Evolutionary conservation across 1,140 invertebrate species (phyloP), one percentile per base, ranked within the genome.

Genomic region (Leptopilina clavipes): DNA sequence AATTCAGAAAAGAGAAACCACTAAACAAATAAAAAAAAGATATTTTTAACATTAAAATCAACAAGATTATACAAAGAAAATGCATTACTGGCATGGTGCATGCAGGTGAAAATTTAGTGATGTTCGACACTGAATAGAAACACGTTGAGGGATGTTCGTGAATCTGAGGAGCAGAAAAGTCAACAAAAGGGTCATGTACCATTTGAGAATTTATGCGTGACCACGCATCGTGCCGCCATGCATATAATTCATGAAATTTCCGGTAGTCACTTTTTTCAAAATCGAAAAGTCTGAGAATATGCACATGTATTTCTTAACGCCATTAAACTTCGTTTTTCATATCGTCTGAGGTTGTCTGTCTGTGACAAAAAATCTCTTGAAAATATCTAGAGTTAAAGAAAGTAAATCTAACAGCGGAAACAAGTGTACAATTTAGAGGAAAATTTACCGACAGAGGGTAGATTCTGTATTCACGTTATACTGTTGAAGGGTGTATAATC

Each of bases 121-220:
- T 52, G 48, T 52, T 52, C 48, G 48, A 52, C 48, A 52, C 17
- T 52, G n/a, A 52, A 52, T 52, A n/a, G 48, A 52, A 52, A 52
- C 48, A 52, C 48, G 14, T 52, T 52, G 14, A 8, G 48, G 48
- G 48, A 52, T 17, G 14, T 48, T n/a, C n/a, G 45, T 48, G 45
- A n/a, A 48, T 48, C 8, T 52, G 48, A 52, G 14, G n/a, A 52
- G 31, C 70, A n/a, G n/a, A n/a, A n/a, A n/a, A n/a, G 70, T 40
- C 70, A 71, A 40, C 25, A 31, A 40, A 71, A 37, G 70, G 70
- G 70, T 37, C 48, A 71, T 40, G 40, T 40, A 71, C 17, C 48
- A 31, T 31, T 31, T 31, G 70, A 43, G 14, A 71, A 71, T 71
- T 40, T 71, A 71, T 71, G 31, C 31, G 70, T 40, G n/a, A 31